These are phyloP conservation scores for Castor canadensis DNA, from an alignment of 2,113 vertebrate species.

Conservation along the genomic window DNA sequence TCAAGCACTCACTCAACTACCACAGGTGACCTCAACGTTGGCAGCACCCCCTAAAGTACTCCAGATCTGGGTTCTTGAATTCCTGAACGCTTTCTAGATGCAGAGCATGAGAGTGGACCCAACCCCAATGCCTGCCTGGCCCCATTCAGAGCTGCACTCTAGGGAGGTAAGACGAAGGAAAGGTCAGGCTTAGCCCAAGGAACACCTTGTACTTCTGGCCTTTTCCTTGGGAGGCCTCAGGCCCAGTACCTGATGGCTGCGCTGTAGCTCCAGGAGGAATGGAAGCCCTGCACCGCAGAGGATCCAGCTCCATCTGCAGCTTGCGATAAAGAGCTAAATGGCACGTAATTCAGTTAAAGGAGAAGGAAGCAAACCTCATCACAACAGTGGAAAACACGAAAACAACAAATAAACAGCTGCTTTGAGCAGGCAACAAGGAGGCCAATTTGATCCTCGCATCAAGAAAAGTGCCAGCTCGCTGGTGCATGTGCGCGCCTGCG, in stretches of 20 bases:
- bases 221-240: neutral
- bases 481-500: neutral
- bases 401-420: conserved; percentile 84
- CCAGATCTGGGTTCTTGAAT: neutral
- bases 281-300: neutral
- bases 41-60: neutral
- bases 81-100: neutral
- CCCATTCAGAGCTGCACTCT: neutral
- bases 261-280: neutral
- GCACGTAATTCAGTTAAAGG: conserved; percentile 75
- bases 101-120: too few relatives aligned
- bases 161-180: neutral
- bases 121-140: neutral
- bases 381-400: conserved; percentile 72
- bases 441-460: conserved; percentile 75
- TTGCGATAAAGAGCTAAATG: conserved; percentile 58
- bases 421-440: conserved; percentile 70
- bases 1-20: neutral
- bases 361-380: conserved; percentile 79
- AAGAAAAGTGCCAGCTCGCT: conserved; percentile 71
- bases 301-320: conserved; percentile 46
- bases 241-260: neutral
- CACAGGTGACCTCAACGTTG: too few relatives aligned
- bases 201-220: neutral
- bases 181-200: neutral